Percentiles rank a stretch among this genome's conserved stretches.
Evolutionary conservation across 2,797 vertebrate species (phyloP).

Genomic region (Phataginus tricuspis): DNA sequence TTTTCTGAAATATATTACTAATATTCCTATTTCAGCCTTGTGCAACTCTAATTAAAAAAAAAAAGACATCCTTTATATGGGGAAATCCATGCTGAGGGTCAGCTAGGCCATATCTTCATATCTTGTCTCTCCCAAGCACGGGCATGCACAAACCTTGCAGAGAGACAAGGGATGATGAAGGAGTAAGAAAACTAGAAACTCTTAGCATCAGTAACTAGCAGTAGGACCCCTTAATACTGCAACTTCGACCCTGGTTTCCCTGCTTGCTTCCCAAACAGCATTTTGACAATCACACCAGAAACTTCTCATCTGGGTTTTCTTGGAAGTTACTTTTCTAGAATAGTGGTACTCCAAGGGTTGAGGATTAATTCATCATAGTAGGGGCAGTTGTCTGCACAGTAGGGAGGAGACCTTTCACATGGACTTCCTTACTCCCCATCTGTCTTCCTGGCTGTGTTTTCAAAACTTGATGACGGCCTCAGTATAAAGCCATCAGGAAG

Average conservation of each 20-base stretch:
- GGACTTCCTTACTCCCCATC: not conserved
- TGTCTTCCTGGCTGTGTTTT: slow-evolving; percentile 13
- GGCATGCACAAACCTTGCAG: not conserved
- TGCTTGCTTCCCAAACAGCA: not conserved
- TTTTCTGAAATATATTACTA: slow-evolving; percentile 17
- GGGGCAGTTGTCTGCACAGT: not conserved
- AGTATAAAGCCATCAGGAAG: not conserved
- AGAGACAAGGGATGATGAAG: not conserved
- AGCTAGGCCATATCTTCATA: not conserved
- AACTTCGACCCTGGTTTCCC: not conserved
- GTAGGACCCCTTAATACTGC: not conserved
- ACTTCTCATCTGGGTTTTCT: slow-evolving; percentile 19
- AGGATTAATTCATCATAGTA: slow-evolving; percentile 41
- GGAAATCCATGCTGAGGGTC: not conserved
- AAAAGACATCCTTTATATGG: not conserved
- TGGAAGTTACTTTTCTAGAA: slow-evolving; percentile 38
- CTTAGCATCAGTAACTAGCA: not conserved
- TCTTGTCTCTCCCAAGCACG: not conserved
- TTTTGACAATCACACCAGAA: not conserved
- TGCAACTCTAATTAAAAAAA: not conserved
- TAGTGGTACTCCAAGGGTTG: not conserved
- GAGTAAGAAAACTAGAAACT: not conserved
- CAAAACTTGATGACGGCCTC: not conserved
- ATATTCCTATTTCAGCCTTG: not conserved
- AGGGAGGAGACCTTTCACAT: not conserved